Base-by-base conservation (phyloP, 2,888 invertebrate genomes). In the Aspidapion aeneum region DNA sequence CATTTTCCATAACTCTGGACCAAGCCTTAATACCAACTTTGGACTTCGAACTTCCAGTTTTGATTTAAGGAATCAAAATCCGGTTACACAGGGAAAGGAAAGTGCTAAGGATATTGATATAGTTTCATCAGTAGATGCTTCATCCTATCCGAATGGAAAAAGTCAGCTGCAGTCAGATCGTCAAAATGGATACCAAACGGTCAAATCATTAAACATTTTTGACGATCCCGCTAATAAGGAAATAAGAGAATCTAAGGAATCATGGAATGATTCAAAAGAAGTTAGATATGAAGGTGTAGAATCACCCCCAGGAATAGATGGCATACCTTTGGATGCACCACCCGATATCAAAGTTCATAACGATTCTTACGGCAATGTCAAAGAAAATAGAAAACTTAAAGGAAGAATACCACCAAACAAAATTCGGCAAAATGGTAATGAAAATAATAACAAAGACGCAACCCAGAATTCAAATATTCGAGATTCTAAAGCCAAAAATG, bases 261-360 rank as follows among this genome's bases (percentile, higher is more conserved):
- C 5, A 35, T 12, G 5, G 12, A 12, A 3, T 3, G 35, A 35
- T 12, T 7, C 5, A 7, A 35, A 12, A 3, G 55, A 19, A 50
- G 61, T 55, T 55, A 58, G 62, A 48, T 64, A 64, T 55, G 64
- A 64, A 52, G 64, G 64, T 17, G 55, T 64, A 20, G 66, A 66
- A 60, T 55, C 56, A 19, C 51, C 58, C 19, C 22, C 21, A 35
- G 66, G 61, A 19, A 63, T 66, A 18, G 62, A 66, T 18, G 56
- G 50, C 22, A 58, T 66, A 49, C 66, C 66, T 3, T 60, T 64
- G 35, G 64, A 64, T 17, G 17, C 52, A 9, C 18, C 17, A 5
- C 18, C 17, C 17, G 52, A 52, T 9, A 9, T 52, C 17, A 17
- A 52, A 19, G 52, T 17, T 5, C 17, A 5, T 19, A 52, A 17